Conservation (phyloP, 1,140 invertebrate genomes). For the Pomacea maculata region DNA sequence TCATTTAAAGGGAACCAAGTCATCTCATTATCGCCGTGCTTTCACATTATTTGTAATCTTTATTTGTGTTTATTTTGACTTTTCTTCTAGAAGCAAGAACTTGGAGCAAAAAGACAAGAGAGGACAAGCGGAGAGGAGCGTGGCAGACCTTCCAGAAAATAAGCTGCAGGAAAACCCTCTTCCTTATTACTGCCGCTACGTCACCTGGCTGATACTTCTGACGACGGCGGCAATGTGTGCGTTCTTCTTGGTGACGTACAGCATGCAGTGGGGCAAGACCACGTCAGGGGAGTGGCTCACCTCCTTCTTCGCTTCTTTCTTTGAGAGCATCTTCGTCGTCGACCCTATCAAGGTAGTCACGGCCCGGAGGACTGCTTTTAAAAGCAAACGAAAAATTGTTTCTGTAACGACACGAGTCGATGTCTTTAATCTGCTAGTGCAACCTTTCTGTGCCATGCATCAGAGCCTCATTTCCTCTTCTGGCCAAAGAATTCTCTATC, state of each 20-base stretch:
- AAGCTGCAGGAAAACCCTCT: conserved; percentile 33
- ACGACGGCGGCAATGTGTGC: conserved; percentile 31
- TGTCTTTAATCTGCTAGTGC: too few species aligned
- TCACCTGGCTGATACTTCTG: conserved; percentile 45
- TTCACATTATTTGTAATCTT: too few species aligned
- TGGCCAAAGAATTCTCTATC: too few species aligned
- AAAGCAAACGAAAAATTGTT: too few species aligned
- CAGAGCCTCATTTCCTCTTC: too few species aligned
- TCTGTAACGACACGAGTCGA: too few species aligned
- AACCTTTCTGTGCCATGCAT: too few species aligned
- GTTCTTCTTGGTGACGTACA: conserved; percentile 54
- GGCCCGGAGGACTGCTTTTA: too few species aligned
- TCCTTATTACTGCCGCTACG: conserved; percentile 41
- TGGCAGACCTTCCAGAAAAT: conserved; percentile 31
- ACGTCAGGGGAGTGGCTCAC: conserved; percentile 54
- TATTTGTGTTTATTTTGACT: too few species aligned
- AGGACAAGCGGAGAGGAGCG: conserved; percentile 23
- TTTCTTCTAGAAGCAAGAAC: too few species aligned
- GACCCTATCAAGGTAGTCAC: conserved; percentile 54
- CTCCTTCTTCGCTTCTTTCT: conserved; percentile 51
- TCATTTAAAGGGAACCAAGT: too few species aligned
- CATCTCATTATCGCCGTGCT: too few species aligned
- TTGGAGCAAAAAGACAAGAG: not conserved
- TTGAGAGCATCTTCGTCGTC: conserved; percentile 47
- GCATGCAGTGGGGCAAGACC: conserved; percentile 53